phyloP scores from a whole-genome alignment of 2,797 vertebrate genomes.

The Karalla daura region DNA sequence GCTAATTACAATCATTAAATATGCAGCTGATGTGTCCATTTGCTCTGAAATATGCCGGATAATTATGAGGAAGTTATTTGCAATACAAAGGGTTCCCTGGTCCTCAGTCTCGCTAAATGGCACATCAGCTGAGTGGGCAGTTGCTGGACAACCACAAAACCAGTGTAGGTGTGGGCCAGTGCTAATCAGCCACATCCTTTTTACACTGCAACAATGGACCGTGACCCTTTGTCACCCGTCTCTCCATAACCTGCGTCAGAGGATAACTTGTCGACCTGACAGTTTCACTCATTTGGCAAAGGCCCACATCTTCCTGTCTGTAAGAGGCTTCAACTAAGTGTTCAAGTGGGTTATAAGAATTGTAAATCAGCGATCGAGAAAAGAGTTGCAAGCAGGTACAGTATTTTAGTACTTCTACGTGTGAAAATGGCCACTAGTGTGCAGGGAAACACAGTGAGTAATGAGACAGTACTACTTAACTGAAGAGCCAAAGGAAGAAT shows the following conservation, averaged over 20 bases:
- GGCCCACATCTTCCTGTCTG: constrained; percentile 58
- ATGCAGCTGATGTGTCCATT: constrained; percentile 18
- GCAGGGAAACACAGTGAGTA: neutral
- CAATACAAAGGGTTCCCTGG: constrained; percentile 23
- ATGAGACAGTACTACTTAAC: neutral
- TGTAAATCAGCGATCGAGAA: constrained; percentile 10
- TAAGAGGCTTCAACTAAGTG: constrained; percentile 21
- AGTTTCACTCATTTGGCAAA: constrained; percentile 40
- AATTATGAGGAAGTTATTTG: constrained; percentile 27
- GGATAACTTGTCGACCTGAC: constrained; percentile 71
- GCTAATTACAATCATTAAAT: constrained; percentile 3
- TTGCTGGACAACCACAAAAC: constrained; percentile 35
- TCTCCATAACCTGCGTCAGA: constrained; percentile 68
- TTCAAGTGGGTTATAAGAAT: constrained; percentile 25
- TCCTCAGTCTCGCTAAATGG: constrained; percentile 4
- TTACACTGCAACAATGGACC: constrained; percentile 70
- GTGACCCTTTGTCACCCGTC: constrained; percentile 60
- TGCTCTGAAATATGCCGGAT: constrained; percentile 30
- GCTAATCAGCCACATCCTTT: constrained; percentile 69
- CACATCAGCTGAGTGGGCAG: constrained; percentile 61
- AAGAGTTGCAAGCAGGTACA: neutral
- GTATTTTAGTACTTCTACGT: neutral
- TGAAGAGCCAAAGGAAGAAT: neutral
- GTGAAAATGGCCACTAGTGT: neutral
- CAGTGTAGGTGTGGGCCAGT: constrained; percentile 65